These are phyloP conservation scores for Dendrolimus houi DNA, from an alignment of 2,888 invertebrate genomes.

Conservation along the genomic window DNA sequence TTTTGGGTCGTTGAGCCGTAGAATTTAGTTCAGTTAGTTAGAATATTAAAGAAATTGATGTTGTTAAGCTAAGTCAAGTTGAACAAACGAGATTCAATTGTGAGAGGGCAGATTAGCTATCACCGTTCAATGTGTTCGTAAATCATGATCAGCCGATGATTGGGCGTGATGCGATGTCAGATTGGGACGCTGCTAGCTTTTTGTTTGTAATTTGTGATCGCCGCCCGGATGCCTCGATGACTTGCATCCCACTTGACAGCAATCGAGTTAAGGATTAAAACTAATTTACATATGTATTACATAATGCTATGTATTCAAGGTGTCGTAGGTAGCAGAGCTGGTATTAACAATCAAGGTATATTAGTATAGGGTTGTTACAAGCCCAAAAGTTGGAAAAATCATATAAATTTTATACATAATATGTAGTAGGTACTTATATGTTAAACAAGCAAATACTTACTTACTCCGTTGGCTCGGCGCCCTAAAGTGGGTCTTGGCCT, in stretches of 20 bases:
- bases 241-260: slow-evolving; percentile 32
- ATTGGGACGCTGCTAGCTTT: slow-evolving; percentile 65
- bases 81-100: slow-evolving; percentile 63
- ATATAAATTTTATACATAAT: no score
- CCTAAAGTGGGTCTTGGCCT: no score
- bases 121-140: slow-evolving; percentile 63
- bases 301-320: no score
- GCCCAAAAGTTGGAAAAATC: no score
- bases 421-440: no score
- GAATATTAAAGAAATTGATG: not conserved
- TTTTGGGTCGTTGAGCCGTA: no score
- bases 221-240: slow-evolving; percentile 64
- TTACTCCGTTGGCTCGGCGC: no score
- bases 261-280: no score
- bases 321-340: not conserved
- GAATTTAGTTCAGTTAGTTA: no score
- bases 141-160: slow-evolving; percentile 72
- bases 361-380: no score
- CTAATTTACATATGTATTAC: not conserved
- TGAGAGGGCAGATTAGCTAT: slow-evolving; percentile 58
- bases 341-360: no score
- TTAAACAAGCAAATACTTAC: no score
- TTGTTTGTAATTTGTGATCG: slow-evolving; percentile 67
- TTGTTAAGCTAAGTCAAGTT: slow-evolving; percentile 31
- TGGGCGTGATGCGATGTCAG: slow-evolving; percentile 66